phyloP scores from a whole-genome alignment of 2,888 invertebrate genomes.

The Amiota minor region DNA sequence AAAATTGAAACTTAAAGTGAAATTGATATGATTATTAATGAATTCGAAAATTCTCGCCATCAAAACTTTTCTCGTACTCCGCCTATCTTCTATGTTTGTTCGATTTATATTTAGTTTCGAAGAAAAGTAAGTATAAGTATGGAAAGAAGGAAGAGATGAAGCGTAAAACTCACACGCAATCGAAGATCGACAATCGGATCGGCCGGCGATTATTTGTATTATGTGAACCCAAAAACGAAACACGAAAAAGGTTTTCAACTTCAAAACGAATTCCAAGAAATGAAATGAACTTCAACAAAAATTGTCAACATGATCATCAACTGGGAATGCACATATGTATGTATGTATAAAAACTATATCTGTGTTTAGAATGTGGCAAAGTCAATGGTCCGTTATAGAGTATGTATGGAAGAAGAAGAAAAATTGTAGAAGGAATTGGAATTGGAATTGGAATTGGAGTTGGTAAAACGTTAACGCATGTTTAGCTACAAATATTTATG shows the following conservation, averaged over 20 bases:
- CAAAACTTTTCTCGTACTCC: too few species aligned
- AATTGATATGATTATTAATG: too few species aligned
- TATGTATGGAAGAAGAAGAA: too few species aligned
- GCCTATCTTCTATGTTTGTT: not conserved
- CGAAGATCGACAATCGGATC: conserved; percentile 2
- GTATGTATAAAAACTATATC: conserved; percentile 35
- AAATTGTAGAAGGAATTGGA: too few species aligned
- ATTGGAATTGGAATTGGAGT: not conserved
- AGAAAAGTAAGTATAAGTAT: not conserved
- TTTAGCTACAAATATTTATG: conserved; percentile 54
- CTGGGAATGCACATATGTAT: not conserved
- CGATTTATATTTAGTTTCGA: not conserved
- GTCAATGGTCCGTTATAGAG: too few species aligned
- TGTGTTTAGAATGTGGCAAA: too few species aligned
- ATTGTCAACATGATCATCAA: conserved; percentile 67
- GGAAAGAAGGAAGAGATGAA: not conserved
- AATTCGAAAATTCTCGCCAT: too few species aligned
- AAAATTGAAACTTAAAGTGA: too few species aligned
- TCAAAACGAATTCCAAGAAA: conserved; percentile 45
- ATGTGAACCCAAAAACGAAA: not conserved
- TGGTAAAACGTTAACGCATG: conserved; percentile 23
- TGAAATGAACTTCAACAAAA: conserved; percentile 41
- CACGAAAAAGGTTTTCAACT: conserved; percentile 46
- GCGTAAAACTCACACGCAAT: too few species aligned
- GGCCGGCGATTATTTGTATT: too few species aligned